Conservation (phyloP, 2,113 vertebrate genomes). For the Nerophis lumbriciformis region DNA sequence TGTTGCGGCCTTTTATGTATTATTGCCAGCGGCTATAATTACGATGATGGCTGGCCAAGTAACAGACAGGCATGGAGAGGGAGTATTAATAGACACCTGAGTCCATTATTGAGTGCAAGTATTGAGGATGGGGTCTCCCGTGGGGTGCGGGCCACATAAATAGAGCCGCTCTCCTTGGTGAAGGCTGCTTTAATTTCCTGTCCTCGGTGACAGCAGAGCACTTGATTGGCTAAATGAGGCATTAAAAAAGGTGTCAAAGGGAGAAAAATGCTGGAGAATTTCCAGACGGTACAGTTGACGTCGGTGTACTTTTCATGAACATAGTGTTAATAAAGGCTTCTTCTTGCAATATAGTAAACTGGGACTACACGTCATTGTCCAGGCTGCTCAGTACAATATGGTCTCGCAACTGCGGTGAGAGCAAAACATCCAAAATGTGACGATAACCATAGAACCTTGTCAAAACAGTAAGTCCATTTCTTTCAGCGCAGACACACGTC, state of each 20-base stretch:
- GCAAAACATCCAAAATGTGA: too few relatives aligned
- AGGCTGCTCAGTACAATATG: too few relatives aligned
- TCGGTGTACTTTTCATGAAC: too few relatives aligned
- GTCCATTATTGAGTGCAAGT: slow-evolving; percentile 65
- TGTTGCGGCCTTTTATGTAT: slow-evolving; percentile 43
- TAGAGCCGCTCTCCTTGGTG: slow-evolving; percentile 53
- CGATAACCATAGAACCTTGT: too few relatives aligned
- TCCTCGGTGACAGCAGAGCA: slow-evolving; percentile 28
- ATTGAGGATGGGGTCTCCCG: slow-evolving; percentile 59
- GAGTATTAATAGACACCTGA: slow-evolving; percentile 62
- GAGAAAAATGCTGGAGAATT: not conserved
- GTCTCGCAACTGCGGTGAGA: too few relatives aligned
- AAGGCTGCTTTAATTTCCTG: slow-evolving; percentile 42
- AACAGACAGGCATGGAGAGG: slow-evolving; percentile 36
- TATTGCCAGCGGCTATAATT: slow-evolving; percentile 58
- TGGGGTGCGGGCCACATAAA: slow-evolving; percentile 57
- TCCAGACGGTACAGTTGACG: slow-evolving; percentile 7
- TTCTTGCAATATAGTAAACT: too few relatives aligned
- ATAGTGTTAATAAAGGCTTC: too few relatives aligned
- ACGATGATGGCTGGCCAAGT: slow-evolving; percentile 34
- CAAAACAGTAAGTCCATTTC: too few relatives aligned
- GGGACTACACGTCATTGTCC: too few relatives aligned
- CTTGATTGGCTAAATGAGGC: slow-evolving; percentile 36
- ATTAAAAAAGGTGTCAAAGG: slow-evolving; percentile 16
- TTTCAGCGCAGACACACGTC: too few relatives aligned